Evolutionary conservation across 2,113 vertebrate species (phyloP), one percentile per base, ranked within the genome.

Genomic region (Psammodynastes pulverulentus): DNA sequence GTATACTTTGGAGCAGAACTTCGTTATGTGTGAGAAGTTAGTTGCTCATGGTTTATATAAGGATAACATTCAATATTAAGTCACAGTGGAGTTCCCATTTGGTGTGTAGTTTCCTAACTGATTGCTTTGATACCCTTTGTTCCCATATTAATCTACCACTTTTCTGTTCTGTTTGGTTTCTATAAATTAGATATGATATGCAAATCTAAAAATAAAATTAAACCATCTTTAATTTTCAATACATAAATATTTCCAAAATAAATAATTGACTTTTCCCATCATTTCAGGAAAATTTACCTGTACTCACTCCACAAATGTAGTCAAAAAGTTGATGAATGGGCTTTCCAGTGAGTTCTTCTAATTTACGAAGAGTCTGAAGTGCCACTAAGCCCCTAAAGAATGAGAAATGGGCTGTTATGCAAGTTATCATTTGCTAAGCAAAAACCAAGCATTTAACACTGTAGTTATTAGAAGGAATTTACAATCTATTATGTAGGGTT

Each of bases 291-390:
- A 85, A 91, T 23, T 94, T 98, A 99, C 99, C 99, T 98, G 99
- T 99, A 97, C 99, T 99, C 94, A 99, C 99, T 34, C 99, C 99
- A 97, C 99, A 99, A 92, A 99, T 99, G 95, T 99, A 99, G 97
- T 99, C 99, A 96, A 99, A 99, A 84, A 99, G 98, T 93, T 99
- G 98, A 97, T 99, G 98, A 96, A 99, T 96, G 0, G 98, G 98
- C 95, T 99, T 99, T 92, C 99, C 99, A 84, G 99, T 99, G 94
- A 99, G 96, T 90, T 98, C 97, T 96, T 99, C 99, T 94, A 99
- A 96, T 96, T 98, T 98, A 89, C 98, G 97, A 67, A 99, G 96
- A 24, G 98, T 98, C 96, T 99, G 99, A 96, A 99, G 98, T 72
- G 99, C 98, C 95, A 99, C 96, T 95, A 99, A 97, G 95, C 99